Percentiles rank a stretch among this genome's conserved stretches.
Evolutionary conservation across 2,797 vertebrate species (phyloP).

Genomic region (Sphenodon punctatus): DNA sequence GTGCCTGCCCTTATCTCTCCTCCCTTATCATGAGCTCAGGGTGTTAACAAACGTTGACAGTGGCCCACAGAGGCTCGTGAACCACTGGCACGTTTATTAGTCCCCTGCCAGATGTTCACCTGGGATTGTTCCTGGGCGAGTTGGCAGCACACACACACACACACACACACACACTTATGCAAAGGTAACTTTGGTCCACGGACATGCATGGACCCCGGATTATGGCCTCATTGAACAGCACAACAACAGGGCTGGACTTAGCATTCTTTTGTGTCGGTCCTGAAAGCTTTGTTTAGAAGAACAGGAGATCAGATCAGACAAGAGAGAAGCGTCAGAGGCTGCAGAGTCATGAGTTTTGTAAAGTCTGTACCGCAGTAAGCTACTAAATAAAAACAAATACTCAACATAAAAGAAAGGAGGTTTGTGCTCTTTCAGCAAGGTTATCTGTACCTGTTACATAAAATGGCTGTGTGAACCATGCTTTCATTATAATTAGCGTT

Average conservation of each 20-base stretch:
- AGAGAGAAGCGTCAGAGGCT: rapidly evolving
- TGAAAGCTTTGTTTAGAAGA: not conserved
- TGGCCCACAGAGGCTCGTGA: no score
- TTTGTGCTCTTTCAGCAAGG: slow-evolving; percentile 17
- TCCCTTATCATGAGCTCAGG: no score
- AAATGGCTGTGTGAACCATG: slow-evolving; percentile 22
- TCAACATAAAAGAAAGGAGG: not conserved
- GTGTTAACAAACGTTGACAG: no score
- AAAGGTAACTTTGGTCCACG: no score
- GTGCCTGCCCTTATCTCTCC: no score
- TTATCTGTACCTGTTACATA: slow-evolving; percentile 34
- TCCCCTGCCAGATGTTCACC: no score
- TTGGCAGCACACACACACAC: no score
- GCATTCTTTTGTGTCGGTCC: rapidly evolving
- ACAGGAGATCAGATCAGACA: not conserved
- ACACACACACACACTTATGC: no score
- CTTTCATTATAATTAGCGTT: not conserved
- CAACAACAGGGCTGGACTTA: not conserved
- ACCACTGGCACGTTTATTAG: no score
- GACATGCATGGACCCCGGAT: no score
- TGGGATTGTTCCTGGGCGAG: no score
- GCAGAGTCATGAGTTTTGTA: not conserved
- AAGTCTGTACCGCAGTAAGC: not conserved
- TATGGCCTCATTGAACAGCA: no score
- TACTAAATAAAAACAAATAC: not conserved